Conservation (phyloP, 2,113 vertebrate species). For the Dipodomys ordii region DNA sequence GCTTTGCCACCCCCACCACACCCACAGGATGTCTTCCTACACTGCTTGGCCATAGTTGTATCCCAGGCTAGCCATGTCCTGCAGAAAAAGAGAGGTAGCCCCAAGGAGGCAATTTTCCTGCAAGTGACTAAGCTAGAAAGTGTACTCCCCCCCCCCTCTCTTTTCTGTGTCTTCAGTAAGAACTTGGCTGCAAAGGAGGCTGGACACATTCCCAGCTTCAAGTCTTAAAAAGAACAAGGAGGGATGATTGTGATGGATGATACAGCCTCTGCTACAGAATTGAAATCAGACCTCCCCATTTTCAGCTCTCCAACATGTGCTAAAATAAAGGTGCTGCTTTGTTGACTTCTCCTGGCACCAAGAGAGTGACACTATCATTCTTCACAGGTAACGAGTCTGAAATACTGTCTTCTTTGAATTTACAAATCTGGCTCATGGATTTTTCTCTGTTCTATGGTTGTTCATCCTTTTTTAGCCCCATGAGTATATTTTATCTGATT, state of each 20-base stretch:
- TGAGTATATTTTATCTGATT: neutral
- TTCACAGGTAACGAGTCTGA: neutral
- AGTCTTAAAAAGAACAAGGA: neutral
- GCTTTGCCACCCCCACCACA: neutral
- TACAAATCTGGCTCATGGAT: neutral
- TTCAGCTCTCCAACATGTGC: neutral
- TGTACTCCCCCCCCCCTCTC: neutral
- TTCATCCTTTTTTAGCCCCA: neutral
- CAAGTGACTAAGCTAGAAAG: neutral
- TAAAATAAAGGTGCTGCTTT: neutral
- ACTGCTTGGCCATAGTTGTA: neutral
- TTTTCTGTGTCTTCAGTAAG: neutral
- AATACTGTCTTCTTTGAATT: neutral
- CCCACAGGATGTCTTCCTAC: neutral
- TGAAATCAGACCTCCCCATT: neutral
- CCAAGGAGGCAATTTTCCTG: neutral
- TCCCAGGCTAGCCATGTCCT: neutral
- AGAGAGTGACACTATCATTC: neutral
- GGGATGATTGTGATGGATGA: neutral
- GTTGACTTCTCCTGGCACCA: neutral
- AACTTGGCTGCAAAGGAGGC: constrained; percentile 2
- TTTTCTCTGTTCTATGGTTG: neutral
- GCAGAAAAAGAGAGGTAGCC: neutral
- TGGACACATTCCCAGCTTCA: neutral
- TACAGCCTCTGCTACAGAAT: neutral